phyloP scores from a whole-genome alignment of 2,113 vertebrate genomes.

The Tragulus kanchil region DNA sequence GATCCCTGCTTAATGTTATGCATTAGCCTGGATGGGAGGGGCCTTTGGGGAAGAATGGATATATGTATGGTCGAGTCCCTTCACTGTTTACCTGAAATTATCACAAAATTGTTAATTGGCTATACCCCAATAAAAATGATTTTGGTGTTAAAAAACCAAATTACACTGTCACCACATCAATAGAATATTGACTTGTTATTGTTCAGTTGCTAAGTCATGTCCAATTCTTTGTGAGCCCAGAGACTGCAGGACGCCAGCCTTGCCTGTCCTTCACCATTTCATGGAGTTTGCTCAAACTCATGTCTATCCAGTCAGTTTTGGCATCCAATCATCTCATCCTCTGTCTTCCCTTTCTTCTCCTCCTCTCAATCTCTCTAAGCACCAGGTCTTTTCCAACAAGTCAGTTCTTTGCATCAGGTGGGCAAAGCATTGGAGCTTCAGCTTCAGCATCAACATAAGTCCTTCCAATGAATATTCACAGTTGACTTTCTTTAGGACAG shows the following conservation, averaged over 20 bases:
- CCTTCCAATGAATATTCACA: background rate
- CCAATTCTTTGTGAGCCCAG: background rate
- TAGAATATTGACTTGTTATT: background rate
- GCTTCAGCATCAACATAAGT: background rate
- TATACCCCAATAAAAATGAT: too few species aligned
- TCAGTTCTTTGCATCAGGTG: background rate
- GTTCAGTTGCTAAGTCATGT: background rate
- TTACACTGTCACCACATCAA: background rate
- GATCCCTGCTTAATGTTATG: too few species aligned
- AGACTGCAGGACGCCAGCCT: background rate
- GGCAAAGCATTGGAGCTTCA: background rate
- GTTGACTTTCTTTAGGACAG: background rate
- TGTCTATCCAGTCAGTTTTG: background rate
- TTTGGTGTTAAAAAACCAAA: too few species aligned
- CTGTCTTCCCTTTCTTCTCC: background rate
- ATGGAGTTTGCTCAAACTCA: background rate
- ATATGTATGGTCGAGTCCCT: too few species aligned
- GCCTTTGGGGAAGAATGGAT: too few species aligned
- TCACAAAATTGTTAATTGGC: too few species aligned
- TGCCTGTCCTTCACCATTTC: background rate
- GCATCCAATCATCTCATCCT: background rate
- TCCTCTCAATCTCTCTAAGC: background rate
- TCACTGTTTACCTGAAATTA: too few species aligned
- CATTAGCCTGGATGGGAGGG: too few species aligned
- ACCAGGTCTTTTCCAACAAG: background rate